A percentile compares a stretch with the other conserved stretches of the same genome.
phyloP scores from a whole-genome alignment of 2,113 vertebrate genomes.

The Plectropomus leopardus region DNA sequence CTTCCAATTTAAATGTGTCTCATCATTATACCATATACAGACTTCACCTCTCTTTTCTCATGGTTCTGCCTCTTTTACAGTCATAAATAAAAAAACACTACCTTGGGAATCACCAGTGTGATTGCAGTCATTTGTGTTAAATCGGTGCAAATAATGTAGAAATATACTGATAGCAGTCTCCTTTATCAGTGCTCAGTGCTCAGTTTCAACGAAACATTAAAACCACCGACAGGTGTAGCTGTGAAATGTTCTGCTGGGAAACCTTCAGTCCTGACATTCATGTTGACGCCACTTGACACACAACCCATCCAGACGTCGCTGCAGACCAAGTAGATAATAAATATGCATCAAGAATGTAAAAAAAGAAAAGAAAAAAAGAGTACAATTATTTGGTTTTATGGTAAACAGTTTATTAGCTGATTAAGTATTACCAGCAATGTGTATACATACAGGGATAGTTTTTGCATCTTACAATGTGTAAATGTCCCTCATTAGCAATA shows the following conservation, averaged over 20 bases:
- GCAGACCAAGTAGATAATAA: background rate
- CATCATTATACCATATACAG: conserved; percentile 80
- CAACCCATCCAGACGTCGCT: too few relatives aligned
- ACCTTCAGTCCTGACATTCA: too few relatives aligned
- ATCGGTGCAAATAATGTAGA: background rate
- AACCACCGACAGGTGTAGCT: too few relatives aligned
- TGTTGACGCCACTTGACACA: too few relatives aligned
- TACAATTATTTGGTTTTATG: background rate
- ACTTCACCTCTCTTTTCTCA: conserved; percentile 77
- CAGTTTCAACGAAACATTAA: background rate
- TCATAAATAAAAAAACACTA: conserved; percentile 90
- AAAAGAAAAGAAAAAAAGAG: too few relatives aligned
- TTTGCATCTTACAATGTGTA: background rate
- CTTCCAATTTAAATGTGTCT: conserved; percentile 84
- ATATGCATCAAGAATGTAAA: background rate
- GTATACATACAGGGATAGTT: background rate
- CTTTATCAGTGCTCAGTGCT: background rate
- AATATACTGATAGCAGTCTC: background rate
- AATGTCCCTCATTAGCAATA: background rate
- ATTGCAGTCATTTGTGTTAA: conserved; percentile 14
- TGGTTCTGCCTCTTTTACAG: conserved; percentile 87
- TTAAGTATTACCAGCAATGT: background rate
- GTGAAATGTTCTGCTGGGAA: too few relatives aligned
- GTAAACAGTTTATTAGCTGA: background rate
- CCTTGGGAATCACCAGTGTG: conserved; percentile 73